Percentiles rank a stretch among this genome's conserved stretches.
phyloP scores from a whole-genome alignment of 2,888 invertebrate species.

The Eugnorisma glareosa region DNA sequence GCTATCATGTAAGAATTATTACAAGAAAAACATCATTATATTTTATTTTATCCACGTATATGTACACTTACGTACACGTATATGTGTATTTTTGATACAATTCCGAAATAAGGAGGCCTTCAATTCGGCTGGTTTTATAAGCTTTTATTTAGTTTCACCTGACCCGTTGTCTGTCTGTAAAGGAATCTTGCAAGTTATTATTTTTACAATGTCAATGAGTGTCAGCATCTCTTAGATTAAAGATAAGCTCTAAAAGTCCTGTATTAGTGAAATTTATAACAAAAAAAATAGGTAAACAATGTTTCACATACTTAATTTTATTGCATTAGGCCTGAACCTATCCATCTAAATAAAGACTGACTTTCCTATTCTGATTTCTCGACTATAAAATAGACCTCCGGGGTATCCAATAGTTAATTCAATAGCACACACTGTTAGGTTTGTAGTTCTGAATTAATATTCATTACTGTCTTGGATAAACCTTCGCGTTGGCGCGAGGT shows the following conservation, averaged over 20 bases:
- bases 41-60: too few relatives aligned
- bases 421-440: constrained; percentile 72
- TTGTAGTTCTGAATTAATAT: constrained; percentile 80
- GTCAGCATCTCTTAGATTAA: background rate
- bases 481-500: constrained; percentile 67
- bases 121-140: too few relatives aligned
- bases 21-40: too few relatives aligned
- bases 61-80: too few relatives aligned
- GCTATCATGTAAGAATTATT: background rate
- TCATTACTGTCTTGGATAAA: constrained; percentile 81
- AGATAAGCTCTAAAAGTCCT: background rate
- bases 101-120: too few relatives aligned
- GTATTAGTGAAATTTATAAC: background rate
- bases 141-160: too few relatives aligned
- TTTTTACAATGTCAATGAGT: background rate
- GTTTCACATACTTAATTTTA: background rate
- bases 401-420: constrained; percentile 71
- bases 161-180: too few relatives aligned
- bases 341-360: background rate
- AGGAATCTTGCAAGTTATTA: too few relatives aligned
- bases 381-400: constrained; percentile 1
- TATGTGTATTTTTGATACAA: too few relatives aligned
- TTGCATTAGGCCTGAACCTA: background rate
- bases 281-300: background rate
- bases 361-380: constrained; percentile 1